phyloP scores from a whole-genome alignment of 1,140 invertebrate genomes.

The Drosophila prosaltans region DNA sequence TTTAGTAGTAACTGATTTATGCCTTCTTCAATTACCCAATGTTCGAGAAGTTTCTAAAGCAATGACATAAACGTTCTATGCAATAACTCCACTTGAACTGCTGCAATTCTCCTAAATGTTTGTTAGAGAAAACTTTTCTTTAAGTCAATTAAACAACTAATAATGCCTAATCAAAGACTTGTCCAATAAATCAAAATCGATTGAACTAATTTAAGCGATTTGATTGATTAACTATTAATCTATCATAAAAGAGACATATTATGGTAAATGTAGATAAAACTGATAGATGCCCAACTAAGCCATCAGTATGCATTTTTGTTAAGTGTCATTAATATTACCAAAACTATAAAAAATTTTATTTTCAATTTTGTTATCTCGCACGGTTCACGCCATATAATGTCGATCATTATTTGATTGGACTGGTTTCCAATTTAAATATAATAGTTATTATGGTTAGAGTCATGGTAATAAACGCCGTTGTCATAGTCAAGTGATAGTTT shows the following conservation, averaged over 20 bases:
- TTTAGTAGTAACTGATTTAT: too few species aligned
- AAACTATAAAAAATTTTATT: conserved; percentile 1
- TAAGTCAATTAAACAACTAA: too few species aligned
- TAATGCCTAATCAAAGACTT: too few species aligned
- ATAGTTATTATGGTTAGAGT: not conserved
- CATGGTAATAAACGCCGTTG: conserved; percentile 1
- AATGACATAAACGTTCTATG: too few species aligned
- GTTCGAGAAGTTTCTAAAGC: too few species aligned
- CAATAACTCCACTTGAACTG: too few species aligned
- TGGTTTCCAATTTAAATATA: not conserved
- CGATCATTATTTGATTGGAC: not conserved
- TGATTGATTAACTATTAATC: not conserved
- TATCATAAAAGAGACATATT: not conserved
- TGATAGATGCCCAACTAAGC: not conserved
- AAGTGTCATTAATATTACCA: not conserved
- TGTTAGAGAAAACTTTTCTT: too few species aligned
- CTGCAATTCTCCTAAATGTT: too few species aligned
- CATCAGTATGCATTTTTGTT: not conserved
- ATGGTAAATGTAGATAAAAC: not conserved
- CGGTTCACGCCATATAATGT: not conserved
- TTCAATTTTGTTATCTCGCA: not conserved
- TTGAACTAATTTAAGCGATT: not conserved
- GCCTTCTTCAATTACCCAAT: too few species aligned
- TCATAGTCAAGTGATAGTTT: not conserved
- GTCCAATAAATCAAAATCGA: not conserved